phyloP scores from a whole-genome alignment of 2,888 invertebrate species.

The Dilophus febrilis region DNA sequence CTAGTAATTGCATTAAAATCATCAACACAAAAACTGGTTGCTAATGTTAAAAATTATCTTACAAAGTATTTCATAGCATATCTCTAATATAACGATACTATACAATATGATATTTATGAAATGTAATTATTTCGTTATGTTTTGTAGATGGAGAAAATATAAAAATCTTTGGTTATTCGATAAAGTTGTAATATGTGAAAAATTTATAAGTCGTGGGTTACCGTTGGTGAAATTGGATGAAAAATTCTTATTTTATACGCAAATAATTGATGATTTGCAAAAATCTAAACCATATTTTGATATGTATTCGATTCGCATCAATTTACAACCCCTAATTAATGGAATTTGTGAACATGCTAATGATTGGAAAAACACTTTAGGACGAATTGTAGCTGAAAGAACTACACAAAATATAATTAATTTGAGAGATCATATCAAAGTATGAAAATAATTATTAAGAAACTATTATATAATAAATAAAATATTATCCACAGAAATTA shows the following conservation, averaged over 20 bases:
- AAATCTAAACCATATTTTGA: slow-evolving; percentile 41
- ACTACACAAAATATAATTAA: slow-evolving; percentile 51
- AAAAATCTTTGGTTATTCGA: slow-evolving; percentile 61
- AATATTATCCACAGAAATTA: slow-evolving; percentile 28
- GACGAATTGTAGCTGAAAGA: slow-evolving; percentile 44
- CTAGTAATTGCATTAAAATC: slow-evolving; percentile 47
- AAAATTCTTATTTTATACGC: slow-evolving; percentile 67
- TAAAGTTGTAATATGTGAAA: slow-evolving; percentile 54
- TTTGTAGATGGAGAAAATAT: slow-evolving; percentile 52
- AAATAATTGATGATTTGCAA: slow-evolving; percentile 49
- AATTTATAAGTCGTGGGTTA: slow-evolving; percentile 51
- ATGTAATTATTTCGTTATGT: slow-evolving; percentile 1
- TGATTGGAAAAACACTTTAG: slow-evolving; percentile 65
- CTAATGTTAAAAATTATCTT: slow-evolving; percentile 45
- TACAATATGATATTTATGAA: no score
- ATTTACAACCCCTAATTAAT: slow-evolving; percentile 50
- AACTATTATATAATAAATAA: background rate
- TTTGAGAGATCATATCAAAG: slow-evolving; percentile 52
- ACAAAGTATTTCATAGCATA: slow-evolving; percentile 32
- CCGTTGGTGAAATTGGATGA: slow-evolving; percentile 54
- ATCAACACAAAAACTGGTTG: slow-evolving; percentile 43
- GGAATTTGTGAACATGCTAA: slow-evolving; percentile 54
- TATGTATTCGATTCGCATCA: slow-evolving; percentile 53
- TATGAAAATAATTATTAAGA: slow-evolving; percentile 22
- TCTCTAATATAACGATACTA: no score